Evolutionary conservation across 2,888 invertebrate genomes (phyloP), one percentile per base, ranked within the genome.

Genomic region (Oxytorus armatus): DNA sequence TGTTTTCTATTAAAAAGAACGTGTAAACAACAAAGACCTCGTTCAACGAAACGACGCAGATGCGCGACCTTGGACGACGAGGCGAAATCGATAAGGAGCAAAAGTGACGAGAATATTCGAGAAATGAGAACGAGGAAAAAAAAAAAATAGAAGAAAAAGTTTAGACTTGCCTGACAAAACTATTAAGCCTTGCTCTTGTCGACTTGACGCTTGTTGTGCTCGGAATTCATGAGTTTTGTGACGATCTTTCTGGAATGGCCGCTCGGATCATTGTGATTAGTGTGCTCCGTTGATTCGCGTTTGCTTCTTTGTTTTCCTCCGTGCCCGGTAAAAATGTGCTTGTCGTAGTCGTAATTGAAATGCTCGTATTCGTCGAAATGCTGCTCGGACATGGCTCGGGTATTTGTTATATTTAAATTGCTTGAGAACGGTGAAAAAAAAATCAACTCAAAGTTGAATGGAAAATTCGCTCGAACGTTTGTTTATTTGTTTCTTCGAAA

Each of bases 211-310:
- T 95, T 96, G 92, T 97, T 97, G 86, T 94, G 95, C 92, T 97
- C 96, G 36, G 97, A 95, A 92, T 98, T 98, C 92, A 95, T 94
- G 84, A 97, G 92, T 92, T 98, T 98, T 76, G 96, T 96, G 39
- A 96, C 93, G 90, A 97, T 95, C 94, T 98, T 98, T 92, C 98
- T 95, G 68, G 97, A 97, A 94, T 98, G 98, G 86, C 98, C 98
- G 89, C 95, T 95, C 81, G 98, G 98, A 92, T 98, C 98, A 92
- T 95, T 95, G 92, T 97, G 97, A 92, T 98, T 98, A 49, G 97
- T 97, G 92, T 98, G 97, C 86, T 95, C 95, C 90, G 93, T 95
- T 53, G 96, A 97, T 93, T 98, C 98, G 92, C 96, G 96, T 93
- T 98, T 98, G 79, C 96, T 94, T 84, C 98, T 94, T 89, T 97